Evolutionary conservation across 92 coral and sea anemone genomes (phyloP).

Genomic region (Siderastrea siderea): DNA sequence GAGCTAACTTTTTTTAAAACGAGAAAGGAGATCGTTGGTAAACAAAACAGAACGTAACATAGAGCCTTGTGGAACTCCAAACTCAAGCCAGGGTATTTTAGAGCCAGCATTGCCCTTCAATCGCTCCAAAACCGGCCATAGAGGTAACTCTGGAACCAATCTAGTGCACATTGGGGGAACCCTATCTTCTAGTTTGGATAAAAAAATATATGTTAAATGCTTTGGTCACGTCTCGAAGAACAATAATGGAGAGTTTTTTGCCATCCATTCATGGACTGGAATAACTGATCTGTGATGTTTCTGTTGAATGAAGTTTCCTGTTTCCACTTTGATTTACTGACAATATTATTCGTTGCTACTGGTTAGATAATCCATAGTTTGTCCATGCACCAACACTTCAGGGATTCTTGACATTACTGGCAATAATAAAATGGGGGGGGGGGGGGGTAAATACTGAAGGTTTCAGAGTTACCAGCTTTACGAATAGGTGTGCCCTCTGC

Average conservation of each 20-base stretch:
- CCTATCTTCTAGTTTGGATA: constrained; percentile 37
- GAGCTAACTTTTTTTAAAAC: background rate
- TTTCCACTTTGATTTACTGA: constrained; percentile 58
- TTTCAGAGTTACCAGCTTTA: constrained; percentile 14
- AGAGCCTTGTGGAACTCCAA: constrained; percentile 17
- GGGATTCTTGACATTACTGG: constrained; percentile 33
- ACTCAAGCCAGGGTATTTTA: background rate
- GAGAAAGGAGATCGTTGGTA: background rate
- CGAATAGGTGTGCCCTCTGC: constrained; percentile 54
- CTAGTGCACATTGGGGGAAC: constrained; percentile 12
- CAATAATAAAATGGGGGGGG: constrained; percentile 44
- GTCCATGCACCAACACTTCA: constrained; percentile 53
- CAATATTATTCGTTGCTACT: constrained; percentile 1
- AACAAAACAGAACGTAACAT: constrained; percentile 6
- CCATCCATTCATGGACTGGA: constrained; percentile 43
- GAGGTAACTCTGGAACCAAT: constrained; percentile 6
- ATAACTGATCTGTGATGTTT: constrained; percentile 38
- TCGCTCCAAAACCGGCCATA: background rate
- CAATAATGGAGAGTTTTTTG: constrained; percentile 48
- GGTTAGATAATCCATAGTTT: constrained; percentile 35
- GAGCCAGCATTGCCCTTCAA: constrained; percentile 5
- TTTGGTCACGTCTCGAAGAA: constrained; percentile 50
- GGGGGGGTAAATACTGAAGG: constrained; percentile 15
- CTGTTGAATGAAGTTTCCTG: constrained; percentile 48
- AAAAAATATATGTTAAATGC: constrained; percentile 56